Evolutionary conservation across 2,888 invertebrate species (phyloP).

Genomic region (Epinotia ramella): DNA sequence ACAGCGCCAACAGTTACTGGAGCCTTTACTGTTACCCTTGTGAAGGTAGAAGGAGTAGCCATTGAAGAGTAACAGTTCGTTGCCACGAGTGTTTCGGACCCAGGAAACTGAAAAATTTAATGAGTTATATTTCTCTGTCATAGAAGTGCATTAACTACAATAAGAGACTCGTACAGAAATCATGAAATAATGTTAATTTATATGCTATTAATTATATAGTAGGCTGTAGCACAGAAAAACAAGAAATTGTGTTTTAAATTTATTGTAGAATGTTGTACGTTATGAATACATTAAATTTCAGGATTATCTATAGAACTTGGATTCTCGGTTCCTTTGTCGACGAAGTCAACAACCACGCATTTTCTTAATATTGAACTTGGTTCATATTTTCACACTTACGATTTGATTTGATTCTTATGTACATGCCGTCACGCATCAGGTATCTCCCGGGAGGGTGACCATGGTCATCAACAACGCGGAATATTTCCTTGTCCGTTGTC

Average conservation of each 20-base stretch:
- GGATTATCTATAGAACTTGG: too few species aligned
- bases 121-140: neutral
- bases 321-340: too few species aligned
- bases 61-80: conserved; percentile 6
- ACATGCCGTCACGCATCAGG: neutral
- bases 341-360: neutral
- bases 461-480: neutral
- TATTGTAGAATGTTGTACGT: too few species aligned
- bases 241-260: too few species aligned
- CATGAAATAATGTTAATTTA: too few species aligned
- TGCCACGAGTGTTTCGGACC: conserved; percentile 44
- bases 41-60: conserved; percentile 34
- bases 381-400: neutral
- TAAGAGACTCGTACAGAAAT: too few species aligned
- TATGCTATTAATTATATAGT: too few species aligned
- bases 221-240: too few species aligned
- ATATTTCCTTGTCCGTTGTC: neutral
- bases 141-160: neutral
- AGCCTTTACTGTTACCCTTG: conserved; percentile 35
- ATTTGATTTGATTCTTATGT: neutral
- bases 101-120: conserved; percentile 49
- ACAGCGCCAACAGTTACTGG: conserved; percentile 27
- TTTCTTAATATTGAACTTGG: too few species aligned
- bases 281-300: too few species aligned
- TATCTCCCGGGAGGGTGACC: neutral